Conservation (phyloP, 2,797 vertebrate genomes). For the Molothrus ater region DNA sequence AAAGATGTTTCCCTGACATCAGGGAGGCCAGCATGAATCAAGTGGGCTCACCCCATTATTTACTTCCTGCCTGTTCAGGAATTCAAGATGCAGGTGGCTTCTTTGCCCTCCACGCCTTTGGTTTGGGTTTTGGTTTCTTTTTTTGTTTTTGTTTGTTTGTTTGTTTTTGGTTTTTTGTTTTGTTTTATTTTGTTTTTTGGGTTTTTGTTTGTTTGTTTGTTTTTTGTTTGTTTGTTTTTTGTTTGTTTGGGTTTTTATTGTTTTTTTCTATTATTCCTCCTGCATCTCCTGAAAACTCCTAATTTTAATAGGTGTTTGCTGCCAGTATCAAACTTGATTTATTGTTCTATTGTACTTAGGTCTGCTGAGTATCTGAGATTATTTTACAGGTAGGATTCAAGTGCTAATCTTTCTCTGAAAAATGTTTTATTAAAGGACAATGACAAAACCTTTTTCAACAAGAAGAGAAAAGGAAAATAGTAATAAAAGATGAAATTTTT, state of each 20-base stretch:
- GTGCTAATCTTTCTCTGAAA: background rate
- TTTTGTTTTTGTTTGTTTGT: too few species aligned
- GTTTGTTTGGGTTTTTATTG: too few species aligned
- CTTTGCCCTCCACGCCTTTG: background rate
- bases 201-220: too few species aligned
- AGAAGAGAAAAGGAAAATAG: background rate
- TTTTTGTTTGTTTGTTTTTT: too few species aligned
- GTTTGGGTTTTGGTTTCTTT: background rate
- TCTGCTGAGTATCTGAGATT: background rate
- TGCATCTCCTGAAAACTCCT: background rate
- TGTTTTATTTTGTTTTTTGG: too few species aligned
- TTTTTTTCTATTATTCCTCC: accelerated
- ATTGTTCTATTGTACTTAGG: background rate
- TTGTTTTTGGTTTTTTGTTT: too few species aligned
- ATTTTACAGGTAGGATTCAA: background rate
- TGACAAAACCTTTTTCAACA: background rate
- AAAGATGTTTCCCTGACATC: background rate
- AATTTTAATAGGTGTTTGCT: background rate
- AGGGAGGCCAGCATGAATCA: background rate
- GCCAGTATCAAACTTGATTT: background rate
- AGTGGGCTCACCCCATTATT: background rate
- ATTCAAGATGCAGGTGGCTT: background rate
- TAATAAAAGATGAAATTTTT: background rate
- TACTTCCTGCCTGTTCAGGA: background rate
- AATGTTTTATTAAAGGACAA: background rate